Evolutionary conservation across 2,888 invertebrate genomes (phyloP).

Genomic region (Drosophila cognata): DNA sequence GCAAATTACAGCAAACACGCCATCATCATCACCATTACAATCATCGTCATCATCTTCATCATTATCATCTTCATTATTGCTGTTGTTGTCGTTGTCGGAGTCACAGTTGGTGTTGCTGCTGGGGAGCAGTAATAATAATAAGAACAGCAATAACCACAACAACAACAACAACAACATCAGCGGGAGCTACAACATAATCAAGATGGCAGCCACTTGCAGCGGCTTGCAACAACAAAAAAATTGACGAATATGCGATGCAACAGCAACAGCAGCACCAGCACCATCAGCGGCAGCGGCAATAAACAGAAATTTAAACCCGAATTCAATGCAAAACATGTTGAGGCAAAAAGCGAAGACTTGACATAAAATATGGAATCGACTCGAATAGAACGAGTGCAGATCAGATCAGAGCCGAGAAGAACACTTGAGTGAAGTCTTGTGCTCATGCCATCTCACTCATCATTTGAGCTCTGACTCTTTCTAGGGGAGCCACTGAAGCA

Average conservation of each 20-base stretch:
- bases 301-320: constrained; percentile 79
- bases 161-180: constrained; percentile 54
- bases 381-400: constrained; percentile 50
- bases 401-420: constrained; percentile 28
- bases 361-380: constrained; percentile 75
- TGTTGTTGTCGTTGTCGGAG: constrained; percentile 43
- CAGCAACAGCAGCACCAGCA: constrained; percentile 39
- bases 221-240: constrained; percentile 58
- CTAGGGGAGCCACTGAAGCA: constrained; percentile 69
- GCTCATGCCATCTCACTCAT: constrained; percentile 22
- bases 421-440: constrained; percentile 34
- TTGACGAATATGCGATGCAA: constrained; percentile 71
- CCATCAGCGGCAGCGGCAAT: constrained; percentile 44
- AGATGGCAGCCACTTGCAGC: constrained; percentile 79
- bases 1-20: constrained; percentile 84
- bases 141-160: constrained; percentile 37
- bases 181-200: constrained; percentile 73
- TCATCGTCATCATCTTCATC: constrained; percentile 45
- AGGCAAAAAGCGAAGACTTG: constrained; percentile 68
- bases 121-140: constrained; percentile 63
- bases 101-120: constrained; percentile 54
- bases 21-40: constrained; percentile 73
- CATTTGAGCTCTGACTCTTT: constrained; percentile 10
- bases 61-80: constrained; percentile 25
- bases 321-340: constrained; percentile 79